phyloP scores from a whole-genome alignment of 2,797 vertebrate genomes.

The Odontamblyopus rebecca region DNA sequence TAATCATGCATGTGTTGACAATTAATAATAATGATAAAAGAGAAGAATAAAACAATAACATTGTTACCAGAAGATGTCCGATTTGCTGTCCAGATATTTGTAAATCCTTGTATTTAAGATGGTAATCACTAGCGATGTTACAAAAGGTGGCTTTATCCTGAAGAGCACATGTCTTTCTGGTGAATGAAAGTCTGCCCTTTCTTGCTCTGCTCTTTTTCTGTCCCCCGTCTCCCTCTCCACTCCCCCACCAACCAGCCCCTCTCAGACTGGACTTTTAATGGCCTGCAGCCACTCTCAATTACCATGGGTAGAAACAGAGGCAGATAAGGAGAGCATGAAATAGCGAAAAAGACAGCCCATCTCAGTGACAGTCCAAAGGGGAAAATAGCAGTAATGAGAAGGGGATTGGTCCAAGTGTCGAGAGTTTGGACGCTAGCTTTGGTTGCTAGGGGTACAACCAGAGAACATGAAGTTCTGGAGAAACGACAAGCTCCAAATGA shows the following conservation, averaged over 20 bases:
- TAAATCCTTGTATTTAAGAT: slow-evolving; percentile 74
- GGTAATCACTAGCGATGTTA: slow-evolving; percentile 64
- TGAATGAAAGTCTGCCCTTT: slow-evolving; percentile 80
- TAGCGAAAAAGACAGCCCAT: slow-evolving; percentile 64
- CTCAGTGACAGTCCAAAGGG: slow-evolving; percentile 61
- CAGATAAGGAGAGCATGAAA: slow-evolving; percentile 78
- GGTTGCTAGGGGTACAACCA: slow-evolving; percentile 56
- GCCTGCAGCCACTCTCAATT: slow-evolving; percentile 75
- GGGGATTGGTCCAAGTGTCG: slow-evolving; percentile 58
- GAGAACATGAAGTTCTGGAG: slow-evolving; percentile 63
- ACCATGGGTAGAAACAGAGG: slow-evolving; percentile 75
- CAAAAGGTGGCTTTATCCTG: slow-evolving; percentile 63
- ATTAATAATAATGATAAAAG: slow-evolving; percentile 7
- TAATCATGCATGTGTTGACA: slow-evolving; percentile 11
- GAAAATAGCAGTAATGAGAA: slow-evolving; percentile 73
- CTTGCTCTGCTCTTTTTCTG: slow-evolving; percentile 64
- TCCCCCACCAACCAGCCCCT: slow-evolving; percentile 19
- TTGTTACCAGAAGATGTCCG: slow-evolving; percentile 68
- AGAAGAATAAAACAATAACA: slow-evolving; percentile 22
- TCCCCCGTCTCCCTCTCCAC: slow-evolving; percentile 51
- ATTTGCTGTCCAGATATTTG: slow-evolving; percentile 56
- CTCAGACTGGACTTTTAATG: slow-evolving; percentile 64
- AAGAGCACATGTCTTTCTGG: slow-evolving; percentile 72
- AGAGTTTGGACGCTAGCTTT: slow-evolving; percentile 52
- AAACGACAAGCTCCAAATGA: slow-evolving; percentile 41